phyloP scores from a whole-genome alignment of 2,113 vertebrate genomes.

The Heloderma charlesbogerti region DNA sequence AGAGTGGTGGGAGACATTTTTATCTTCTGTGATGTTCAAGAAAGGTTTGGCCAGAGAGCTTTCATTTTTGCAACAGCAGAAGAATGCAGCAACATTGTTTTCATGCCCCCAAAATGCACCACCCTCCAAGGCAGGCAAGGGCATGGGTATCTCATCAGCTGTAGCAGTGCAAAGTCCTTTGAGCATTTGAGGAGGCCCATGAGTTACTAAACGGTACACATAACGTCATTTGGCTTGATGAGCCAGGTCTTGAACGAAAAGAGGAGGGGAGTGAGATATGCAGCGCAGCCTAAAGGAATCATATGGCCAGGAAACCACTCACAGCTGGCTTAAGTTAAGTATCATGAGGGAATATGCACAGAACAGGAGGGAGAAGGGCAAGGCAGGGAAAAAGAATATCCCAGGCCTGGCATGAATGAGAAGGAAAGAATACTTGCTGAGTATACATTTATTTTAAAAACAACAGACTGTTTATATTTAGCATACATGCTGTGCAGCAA shows the following conservation, averaged over 20 bases:
- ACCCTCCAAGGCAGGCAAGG: not conserved
- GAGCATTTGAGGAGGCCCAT: not conserved
- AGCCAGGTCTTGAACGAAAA: conserved; percentile 14
- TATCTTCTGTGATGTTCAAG: not conserved
- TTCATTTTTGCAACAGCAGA: not conserved
- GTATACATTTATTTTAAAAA: not conserved
- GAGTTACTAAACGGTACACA: not conserved
- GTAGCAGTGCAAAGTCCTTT: conserved; percentile 29
- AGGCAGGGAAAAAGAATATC: not conserved
- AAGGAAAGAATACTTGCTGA: conserved; percentile 15
- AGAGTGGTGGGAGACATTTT: not conserved
- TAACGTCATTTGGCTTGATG: conserved; percentile 27
- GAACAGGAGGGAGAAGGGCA: not conserved
- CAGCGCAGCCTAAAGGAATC: conserved; percentile 18
- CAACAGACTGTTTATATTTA: not conserved
- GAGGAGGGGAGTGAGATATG: conserved; percentile 21
- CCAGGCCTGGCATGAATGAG: conserved; percentile 27
- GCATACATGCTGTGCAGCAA: not conserved
- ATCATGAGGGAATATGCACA: conserved; percentile 37
- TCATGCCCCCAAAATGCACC: accelerated
- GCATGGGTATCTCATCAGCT: conserved; percentile 7
- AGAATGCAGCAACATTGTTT: not conserved
- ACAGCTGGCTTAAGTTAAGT: conserved; percentile 60
- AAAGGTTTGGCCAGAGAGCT: not conserved
- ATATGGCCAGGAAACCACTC: accelerated